Evolutionary conservation across 2,888 invertebrate species (phyloP).

Genomic region (Phengaris arion): DNA sequence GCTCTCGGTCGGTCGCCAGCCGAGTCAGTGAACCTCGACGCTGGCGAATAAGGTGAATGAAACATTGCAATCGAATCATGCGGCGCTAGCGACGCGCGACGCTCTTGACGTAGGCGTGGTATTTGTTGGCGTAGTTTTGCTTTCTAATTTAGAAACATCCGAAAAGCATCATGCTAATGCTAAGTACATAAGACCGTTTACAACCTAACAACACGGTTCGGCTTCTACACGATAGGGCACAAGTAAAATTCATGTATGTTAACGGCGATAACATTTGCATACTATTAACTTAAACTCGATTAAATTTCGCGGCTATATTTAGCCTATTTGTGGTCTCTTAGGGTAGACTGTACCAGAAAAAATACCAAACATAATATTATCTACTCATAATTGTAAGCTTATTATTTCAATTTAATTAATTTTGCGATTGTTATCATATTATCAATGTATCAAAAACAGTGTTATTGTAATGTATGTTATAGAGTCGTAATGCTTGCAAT

Average conservation of each 20-base stretch:
- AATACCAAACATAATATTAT: too few relatives aligned
- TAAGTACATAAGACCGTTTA: not conserved
- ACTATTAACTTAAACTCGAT: not conserved
- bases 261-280: not conserved
- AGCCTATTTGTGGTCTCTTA: not conserved
- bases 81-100: conserved; percentile 51
- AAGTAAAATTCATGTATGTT: not conserved
- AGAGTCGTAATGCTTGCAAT: too few relatives aligned
- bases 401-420: too few relatives aligned
- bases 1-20: conserved; percentile 60
- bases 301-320: not conserved
- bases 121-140: conserved; percentile 54
- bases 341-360: too few relatives aligned
- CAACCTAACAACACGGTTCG: not conserved
- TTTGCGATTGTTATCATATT: too few relatives aligned
- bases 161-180: conserved; percentile 2
- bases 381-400: too few relatives aligned
- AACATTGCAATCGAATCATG: conserved; percentile 71
- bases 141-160: conserved; percentile 68
- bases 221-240: not conserved
- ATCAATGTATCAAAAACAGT: too few relatives aligned
- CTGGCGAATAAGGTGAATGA: conserved; percentile 75
- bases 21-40: conserved; percentile 75
- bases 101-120: conserved; percentile 45
- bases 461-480: too few relatives aligned